Evolutionary conservation across 2,888 invertebrate species (phyloP), one percentile per base, ranked within the genome.

Genomic region (Pogonocherus hispidulus): DNA sequence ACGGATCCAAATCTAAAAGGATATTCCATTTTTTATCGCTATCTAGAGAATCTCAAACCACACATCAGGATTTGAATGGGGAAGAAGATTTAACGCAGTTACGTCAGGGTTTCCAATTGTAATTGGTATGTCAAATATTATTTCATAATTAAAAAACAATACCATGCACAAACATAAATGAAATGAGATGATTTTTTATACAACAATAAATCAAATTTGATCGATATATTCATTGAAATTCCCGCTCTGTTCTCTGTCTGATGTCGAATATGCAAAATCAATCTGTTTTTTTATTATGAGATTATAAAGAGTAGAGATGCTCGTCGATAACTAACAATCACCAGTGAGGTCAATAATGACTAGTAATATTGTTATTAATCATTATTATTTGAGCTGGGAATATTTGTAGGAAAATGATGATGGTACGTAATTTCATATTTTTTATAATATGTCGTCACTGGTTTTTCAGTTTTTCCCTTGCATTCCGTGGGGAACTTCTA

Each of bases 51-150:
- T 55, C 18, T 37, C 32, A 19, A 54, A 55, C 54, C 54, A 11
- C 54, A 55, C 1, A 16, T 55, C 54, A 55, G 54, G 54, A 55
- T 55, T 3, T 32, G 51, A 51, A 27, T 27, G 23, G 27, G 16
- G 5, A 51, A 51, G 51, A 51, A 27, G 27, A 51, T 23, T 27
- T 16, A 27, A n/a, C n/a, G 4, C 14, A 6, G 27, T 51, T 27
- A 27, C 51, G n/a, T 51, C 16, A 27, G 19, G 5, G 9, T 16
- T 5, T 47, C 20, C 18, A 4, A 11, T 1, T 16, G 8, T 1
- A 41, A 41, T 41, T 41, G n/a, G 14, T 41, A 5, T 8, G 14
- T 41, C 41, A 41, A 41, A 41, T 4, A 41, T 41, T 8, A 32
- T 32, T 1, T 32, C 1, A 20, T 9, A 22, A 49, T 11, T n/a